Evolutionary conservation across 1,140 invertebrate species (phyloP).

Genomic region (Aphelenchoides avenae): DNA sequence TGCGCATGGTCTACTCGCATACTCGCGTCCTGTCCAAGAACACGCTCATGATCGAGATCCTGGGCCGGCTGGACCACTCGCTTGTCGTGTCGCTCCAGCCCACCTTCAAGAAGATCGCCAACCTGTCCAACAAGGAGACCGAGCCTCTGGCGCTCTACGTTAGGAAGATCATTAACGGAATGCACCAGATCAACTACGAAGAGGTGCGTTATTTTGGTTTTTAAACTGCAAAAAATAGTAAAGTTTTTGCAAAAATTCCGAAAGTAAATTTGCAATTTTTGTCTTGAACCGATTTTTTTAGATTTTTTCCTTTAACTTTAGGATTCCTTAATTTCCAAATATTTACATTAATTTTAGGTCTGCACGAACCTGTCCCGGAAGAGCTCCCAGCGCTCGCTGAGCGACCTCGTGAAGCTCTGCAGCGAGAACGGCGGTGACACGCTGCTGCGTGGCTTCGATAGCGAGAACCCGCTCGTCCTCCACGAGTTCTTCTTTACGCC

Average conservation of each 20-base stretch:
- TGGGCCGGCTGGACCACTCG: slow-evolving; percentile 62
- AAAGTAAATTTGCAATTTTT: too few species aligned
- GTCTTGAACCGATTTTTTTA: too few species aligned
- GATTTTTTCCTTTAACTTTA: too few species aligned
- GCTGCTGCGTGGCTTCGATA: slow-evolving; percentile 73
- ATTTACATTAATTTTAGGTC: too few species aligned
- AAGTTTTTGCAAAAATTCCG: too few species aligned
- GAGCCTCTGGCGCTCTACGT: slow-evolving; percentile 85
- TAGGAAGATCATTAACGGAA: slow-evolving; percentile 85
- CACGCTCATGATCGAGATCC: slow-evolving; percentile 39
- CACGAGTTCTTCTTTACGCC: slow-evolving; percentile 97
- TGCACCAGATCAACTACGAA: slow-evolving; percentile 85
- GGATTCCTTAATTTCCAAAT: too few species aligned
- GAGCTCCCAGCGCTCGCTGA: slow-evolving; percentile 12
- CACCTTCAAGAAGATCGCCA: slow-evolving; percentile 86
- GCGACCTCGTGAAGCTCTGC: slow-evolving; percentile 74
- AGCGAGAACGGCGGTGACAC: slow-evolving; percentile 8
- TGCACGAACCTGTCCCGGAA: slow-evolving; percentile 12
- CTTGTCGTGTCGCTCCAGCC: slow-evolving; percentile 86
- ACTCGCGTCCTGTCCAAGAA: slow-evolving; percentile 70
- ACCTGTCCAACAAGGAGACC: slow-evolving; percentile 87
- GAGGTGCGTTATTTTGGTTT: slow-evolving; percentile 23
- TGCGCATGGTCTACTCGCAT: slow-evolving; percentile 91
- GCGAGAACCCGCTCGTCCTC: slow-evolving; percentile 72
- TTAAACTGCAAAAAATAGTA: too few species aligned